Conservation (phyloP, 2,113 vertebrate genomes). For the Leucopsar rothschildi region DNA sequence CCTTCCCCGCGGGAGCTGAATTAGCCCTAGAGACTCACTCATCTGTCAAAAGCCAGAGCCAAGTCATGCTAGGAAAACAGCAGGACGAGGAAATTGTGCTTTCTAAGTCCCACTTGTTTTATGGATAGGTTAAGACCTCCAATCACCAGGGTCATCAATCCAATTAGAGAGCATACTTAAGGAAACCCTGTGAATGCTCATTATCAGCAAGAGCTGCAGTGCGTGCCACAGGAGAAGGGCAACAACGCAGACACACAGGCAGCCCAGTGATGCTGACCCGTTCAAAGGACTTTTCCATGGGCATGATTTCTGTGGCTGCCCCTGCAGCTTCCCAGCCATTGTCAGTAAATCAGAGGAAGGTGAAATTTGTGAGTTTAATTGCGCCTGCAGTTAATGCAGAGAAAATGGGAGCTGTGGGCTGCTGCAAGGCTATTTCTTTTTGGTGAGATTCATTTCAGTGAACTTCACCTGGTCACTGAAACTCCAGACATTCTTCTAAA, state of each 20-base stretch:
- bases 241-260: neutral
- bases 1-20: neutral
- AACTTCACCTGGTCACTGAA: neutral
- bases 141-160: constrained; percentile 30
- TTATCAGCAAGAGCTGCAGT: neutral
- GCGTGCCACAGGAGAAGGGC: neutral
- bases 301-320: neutral
- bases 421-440: neutral
- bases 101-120: constrained; percentile 20
- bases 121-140: constrained; percentile 34
- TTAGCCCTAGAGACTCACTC: constrained; percentile 32
- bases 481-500: neutral
- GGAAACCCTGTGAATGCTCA: neutral
- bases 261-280: neutral
- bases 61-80: constrained; percentile 35
- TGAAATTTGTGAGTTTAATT: neutral
- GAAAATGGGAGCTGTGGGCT: neutral
- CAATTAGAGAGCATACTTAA: constrained; percentile 41
- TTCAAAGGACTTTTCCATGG: neutral
- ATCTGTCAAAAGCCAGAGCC: neutral
- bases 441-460: neutral
- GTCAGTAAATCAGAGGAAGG: neutral
- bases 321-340: neutral
- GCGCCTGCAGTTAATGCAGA: neutral
- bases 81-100: neutral